These are phyloP conservation scores for Meleagris gallopavo DNA, from an alignment of 2,113 vertebrate genomes.

Conservation along the genomic window DNA sequence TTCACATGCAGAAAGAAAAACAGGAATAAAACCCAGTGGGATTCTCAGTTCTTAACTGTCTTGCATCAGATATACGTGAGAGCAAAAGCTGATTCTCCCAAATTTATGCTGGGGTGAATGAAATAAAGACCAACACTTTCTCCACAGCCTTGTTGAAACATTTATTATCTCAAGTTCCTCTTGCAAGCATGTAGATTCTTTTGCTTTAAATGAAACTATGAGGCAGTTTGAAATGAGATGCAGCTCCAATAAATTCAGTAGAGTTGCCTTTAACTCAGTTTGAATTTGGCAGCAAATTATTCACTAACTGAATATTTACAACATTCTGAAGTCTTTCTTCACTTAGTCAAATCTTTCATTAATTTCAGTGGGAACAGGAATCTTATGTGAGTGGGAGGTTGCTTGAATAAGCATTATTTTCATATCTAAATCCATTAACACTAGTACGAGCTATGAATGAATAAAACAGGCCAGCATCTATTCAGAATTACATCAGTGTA, in stretches of 20 bases:
- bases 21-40: not conserved
- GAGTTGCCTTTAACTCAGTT: not conserved
- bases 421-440: not conserved
- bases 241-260: not conserved
- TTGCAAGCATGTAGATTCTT: not conserved
- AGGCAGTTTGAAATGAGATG: not conserved
- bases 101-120: not conserved
- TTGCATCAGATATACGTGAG: not conserved
- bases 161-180: not conserved
- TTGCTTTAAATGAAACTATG: not conserved
- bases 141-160: not conserved
- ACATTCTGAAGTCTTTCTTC: not conserved
- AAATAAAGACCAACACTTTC: not conserved
- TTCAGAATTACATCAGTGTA: not conserved
- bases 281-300: not conserved
- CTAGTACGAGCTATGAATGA: not conserved
- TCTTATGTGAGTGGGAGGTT: not conserved
- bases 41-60: not conserved
- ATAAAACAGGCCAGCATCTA: not conserved
- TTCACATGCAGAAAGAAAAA: constrained; percentile 1
- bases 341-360: not conserved
- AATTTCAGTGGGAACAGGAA: not conserved
- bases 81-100: not conserved
- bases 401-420: not conserved
- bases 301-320: not conserved